Evolutionary conservation across 2,797 vertebrate genomes (phyloP), one percentile per base, ranked within the genome.

Genomic region (Eptatretus atami): DNA sequence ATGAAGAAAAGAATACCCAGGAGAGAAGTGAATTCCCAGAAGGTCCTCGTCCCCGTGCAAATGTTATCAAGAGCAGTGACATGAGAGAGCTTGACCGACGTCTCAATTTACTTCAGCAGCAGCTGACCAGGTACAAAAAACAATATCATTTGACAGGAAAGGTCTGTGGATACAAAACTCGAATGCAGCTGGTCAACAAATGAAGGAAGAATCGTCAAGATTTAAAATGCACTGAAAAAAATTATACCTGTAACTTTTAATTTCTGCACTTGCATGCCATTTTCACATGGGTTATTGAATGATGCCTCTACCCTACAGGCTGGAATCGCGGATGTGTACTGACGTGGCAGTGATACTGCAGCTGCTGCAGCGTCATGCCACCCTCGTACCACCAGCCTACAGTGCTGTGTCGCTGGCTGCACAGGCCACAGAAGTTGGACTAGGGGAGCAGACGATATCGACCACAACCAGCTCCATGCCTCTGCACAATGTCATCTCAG

Each of bases 301-400:
- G 6, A 15, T 24, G 53, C 52, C 9, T 75, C 67, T 72, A 53
- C 72, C 68, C 69, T 64, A 52, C 69, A 98, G 92, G 69, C 69
- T 98, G 75, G 92, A 98, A 76, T 82, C 80, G 65, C 80, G 82
- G n/a, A 79, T 96, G 82, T 83, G 81, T 1, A 78, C 87, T 54
- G 88, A 98, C 68, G 84, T 98, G 73, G 82, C 72, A 15, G 76
- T 78, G 71, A 87, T 98, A 73, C 79, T 95, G 63, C 84, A 92
- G 78, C 79, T 96, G 66, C 82, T 96, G 65, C 86, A 86, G 73
- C 80, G 82, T 69, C 82, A 88, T 73, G 75, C 80, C 71, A 75
- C 79, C 53, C 82, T 79, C 15, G 81, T 85, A 65, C 82, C 81
- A 1, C 79, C 82, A 0, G 78, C 82, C 1, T 94, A 81, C 74